Conservation (phyloP, 2,797 vertebrate species). For the Linurgus olivaceus region DNA sequence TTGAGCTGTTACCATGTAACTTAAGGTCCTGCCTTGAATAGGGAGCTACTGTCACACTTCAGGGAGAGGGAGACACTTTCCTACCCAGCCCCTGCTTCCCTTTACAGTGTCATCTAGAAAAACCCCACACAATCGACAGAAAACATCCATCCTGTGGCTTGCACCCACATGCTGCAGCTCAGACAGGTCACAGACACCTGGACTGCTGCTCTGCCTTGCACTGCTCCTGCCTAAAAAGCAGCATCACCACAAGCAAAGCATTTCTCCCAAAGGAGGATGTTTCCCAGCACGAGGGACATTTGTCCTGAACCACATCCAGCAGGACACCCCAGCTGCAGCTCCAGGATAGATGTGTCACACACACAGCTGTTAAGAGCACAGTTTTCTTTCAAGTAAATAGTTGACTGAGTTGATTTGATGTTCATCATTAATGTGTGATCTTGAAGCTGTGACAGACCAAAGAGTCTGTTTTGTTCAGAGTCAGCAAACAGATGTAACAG, state of each 20-base stretch:
- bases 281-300: not conserved
- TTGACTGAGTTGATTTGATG: not conserved
- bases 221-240: not conserved
- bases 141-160: not conserved
- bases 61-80: not conserved
- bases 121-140: not conserved
- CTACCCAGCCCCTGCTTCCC: not conserved
- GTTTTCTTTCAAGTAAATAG: not conserved
- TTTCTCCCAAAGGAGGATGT: not conserved
- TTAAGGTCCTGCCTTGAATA: not conserved
- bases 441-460: not conserved
- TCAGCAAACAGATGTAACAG: not conserved
- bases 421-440: not conserved
- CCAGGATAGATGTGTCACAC: not conserved
- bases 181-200: not conserved
- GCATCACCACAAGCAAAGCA: not conserved
- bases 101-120: not conserved
- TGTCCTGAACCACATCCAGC: not conserved
- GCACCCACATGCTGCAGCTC: not conserved
- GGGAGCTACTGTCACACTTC: not conserved
- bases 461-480: not conserved
- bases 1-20: not conserved
- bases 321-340: not conserved
- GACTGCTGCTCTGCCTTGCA: not conserved
- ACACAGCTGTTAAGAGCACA: not conserved